Evolutionary conservation across 2,888 invertebrate genomes (phyloP), one percentile per base, ranked within the genome.

Genomic region (Eristalis arbustorum): DNA sequence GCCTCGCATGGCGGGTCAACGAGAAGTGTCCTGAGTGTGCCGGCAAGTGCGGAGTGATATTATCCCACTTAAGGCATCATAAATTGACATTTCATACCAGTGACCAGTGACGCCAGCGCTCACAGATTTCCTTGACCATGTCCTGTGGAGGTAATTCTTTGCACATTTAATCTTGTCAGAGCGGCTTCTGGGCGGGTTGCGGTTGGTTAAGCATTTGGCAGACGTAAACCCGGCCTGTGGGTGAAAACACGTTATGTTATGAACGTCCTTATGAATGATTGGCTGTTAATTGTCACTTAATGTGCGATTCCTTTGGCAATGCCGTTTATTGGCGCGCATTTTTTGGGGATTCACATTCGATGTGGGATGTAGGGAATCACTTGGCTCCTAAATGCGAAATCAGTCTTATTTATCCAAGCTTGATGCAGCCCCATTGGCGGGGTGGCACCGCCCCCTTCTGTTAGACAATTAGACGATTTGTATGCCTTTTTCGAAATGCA

Each of bases 71-170:
- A 85, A 82, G 85, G 66, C 66, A 85, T 78, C 85, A 85, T 85
- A 85, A 85, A 85, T 85, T 74, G 85, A 78, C 77, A 69, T 82
- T 85, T 85, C 82, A 78, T 85, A 82, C 78, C 85, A 69, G 77
- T 73, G 76, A 82, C 78, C 85, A 69, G 77, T 73, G 76, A 77
- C 37, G 69, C 37, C 25, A 64, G 76, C 59, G 76, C 73, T 81
- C 49, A n/a, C n/a, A 49, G 77, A 76, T 85, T 73, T 81, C 61
- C 18, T 71, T 57, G 71, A 18, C 23, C 62, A 81, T 76, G 81
- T 76, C 59, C 72, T 71, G 67, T 25, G 64, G 31, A 57, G 66
- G 40, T 71, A 62, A 67, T 67, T 62, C 66, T 57, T 31, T 42
- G 42, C 57, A 71, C 74, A 63, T 62, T 75, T 67, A 71, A 56